Evolutionary conservation across 2,888 invertebrate genomes (phyloP).

Genomic region (Drosophila heteroneura): DNA sequence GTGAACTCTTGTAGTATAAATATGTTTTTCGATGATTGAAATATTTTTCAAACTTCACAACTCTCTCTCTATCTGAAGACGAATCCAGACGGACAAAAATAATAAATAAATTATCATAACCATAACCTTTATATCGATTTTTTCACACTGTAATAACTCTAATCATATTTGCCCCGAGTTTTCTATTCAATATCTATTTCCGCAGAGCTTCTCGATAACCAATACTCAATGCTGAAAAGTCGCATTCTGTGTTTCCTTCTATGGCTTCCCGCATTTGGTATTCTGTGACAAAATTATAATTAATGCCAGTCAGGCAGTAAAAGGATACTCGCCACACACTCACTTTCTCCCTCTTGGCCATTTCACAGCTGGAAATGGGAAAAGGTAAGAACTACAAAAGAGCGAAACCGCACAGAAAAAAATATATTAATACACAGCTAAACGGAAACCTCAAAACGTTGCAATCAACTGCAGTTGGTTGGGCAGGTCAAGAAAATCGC

Average conservation of each 20-base stretch:
- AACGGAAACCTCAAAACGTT: slow-evolving; percentile 74
- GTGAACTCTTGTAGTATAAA: not conserved
- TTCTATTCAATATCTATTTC: not conserved
- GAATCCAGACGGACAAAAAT: not conserved
- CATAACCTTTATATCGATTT: not conserved
- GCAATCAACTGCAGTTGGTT: slow-evolving; percentile 60
- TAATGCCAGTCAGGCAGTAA: slow-evolving; percentile 55
- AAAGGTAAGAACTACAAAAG: slow-evolving; percentile 48
- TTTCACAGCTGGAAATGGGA: slow-evolving; percentile 19
- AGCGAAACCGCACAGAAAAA: slow-evolving; percentile 62
- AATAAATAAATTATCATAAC: not conserved
- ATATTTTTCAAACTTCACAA: not conserved
- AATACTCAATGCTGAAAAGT: slow-evolving; percentile 4
- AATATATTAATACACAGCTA: slow-evolving; percentile 6
- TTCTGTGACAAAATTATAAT: slow-evolving; percentile 29
- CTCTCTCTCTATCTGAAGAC: not conserved
- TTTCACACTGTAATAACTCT: not conserved
- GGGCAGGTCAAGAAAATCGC: slow-evolving; percentile 36
- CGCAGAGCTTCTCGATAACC: not conserved
- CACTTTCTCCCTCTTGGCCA: slow-evolving; percentile 48
- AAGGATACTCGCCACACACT: slow-evolving; percentile 49
- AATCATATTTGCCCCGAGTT: slow-evolving; percentile 3
- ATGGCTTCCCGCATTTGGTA: slow-evolving; percentile 55
- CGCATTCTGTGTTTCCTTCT: slow-evolving; percentile 20
- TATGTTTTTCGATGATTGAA: not conserved